Base-by-base conservation (phyloP, 2,797 vertebrate genomes). In the Sebastes nivosus region DNA sequence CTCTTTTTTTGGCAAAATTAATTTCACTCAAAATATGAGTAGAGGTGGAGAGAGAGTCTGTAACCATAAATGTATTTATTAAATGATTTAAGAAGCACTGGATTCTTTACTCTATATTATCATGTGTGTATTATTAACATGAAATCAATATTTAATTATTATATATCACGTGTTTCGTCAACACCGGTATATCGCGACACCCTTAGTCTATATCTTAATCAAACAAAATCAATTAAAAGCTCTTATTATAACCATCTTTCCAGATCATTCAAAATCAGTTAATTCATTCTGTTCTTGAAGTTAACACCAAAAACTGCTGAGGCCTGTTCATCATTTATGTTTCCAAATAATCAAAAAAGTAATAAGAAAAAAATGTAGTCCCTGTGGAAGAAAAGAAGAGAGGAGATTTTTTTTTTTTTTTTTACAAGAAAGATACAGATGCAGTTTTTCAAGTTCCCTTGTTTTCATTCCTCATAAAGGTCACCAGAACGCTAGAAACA, bases 401-500 rank as follows among this genome's bases (percentile, higher is more conserved):
- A 7, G 13, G 13, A 57, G 18, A 6, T 27, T 27, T 27, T 27
- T 27, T 27, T 27, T 27, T 27, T 25, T 3, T 25, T 25, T 25
- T 25, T 25, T 25, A 58, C 5, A 22, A 25, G 1, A 32, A 27
- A 22, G 0, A 22, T 32, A 18, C 24, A 54, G 30, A 36, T 30
- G 4, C 14, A 9, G 24, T 29, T 29, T 34, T 29, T 20, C 66
- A 57, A n/a, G 38, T 68, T 67, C n/a, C 9, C 1, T 38, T 69
- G 34, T 60, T 65, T 70, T n/a, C 8, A 9, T 65, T 64, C 11
- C 14, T 1, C n/a, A 18, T 30, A 60, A 89, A 81, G 57, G 68
- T 74, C 67, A 74, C 11, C 3, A n/a, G 18, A 38, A 71, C 32
- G 36, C 52, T 70, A 50, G 20, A 81, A 58, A 24, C 18, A 9